A percentile compares a stretch with the other conserved stretches of the same genome.
Evolutionary conservation across 2,888 invertebrate species (phyloP).

Genomic region (Phytoseiulus persimilis): DNA sequence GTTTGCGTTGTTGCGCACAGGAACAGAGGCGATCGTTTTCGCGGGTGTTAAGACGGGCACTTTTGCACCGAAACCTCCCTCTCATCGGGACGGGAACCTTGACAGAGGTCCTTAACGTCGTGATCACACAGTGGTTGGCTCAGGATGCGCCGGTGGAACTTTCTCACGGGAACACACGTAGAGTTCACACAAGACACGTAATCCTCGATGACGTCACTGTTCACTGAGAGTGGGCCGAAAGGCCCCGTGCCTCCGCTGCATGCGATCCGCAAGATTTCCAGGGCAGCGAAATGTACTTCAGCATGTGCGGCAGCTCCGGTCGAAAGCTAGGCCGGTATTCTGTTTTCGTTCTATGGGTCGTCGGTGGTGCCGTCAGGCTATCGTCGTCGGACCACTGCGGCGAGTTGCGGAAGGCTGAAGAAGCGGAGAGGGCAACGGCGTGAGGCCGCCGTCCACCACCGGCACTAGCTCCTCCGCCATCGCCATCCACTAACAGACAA

Average conservation of each 20-base stretch:
- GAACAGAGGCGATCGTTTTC: neutral
- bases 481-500: neutral
- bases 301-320: neutral
- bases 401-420: slow-evolving; percentile 5
- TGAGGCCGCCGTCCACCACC: neutral
- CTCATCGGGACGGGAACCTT: too few species aligned
- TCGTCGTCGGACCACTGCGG: neutral
- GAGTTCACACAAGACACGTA: neutral
- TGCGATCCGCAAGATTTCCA: neutral
- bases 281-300: neutral
- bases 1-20: neutral
- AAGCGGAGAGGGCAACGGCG: neutral
- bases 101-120: too few species aligned
- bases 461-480: neutral
- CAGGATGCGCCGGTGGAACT: neutral
- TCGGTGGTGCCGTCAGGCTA: neutral
- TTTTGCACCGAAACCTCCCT: neutral
- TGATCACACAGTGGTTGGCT: too few species aligned
- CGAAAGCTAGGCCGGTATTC: neutral
- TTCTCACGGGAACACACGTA: neutral
- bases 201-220: neutral
- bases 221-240: neutral
- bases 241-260: neutral
- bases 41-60: neutral
- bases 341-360: neutral